These are phyloP conservation scores for Cyrtorhinus lividipennis DNA, from an alignment of 1,140 invertebrate genomes.

Conservation along the genomic window DNA sequence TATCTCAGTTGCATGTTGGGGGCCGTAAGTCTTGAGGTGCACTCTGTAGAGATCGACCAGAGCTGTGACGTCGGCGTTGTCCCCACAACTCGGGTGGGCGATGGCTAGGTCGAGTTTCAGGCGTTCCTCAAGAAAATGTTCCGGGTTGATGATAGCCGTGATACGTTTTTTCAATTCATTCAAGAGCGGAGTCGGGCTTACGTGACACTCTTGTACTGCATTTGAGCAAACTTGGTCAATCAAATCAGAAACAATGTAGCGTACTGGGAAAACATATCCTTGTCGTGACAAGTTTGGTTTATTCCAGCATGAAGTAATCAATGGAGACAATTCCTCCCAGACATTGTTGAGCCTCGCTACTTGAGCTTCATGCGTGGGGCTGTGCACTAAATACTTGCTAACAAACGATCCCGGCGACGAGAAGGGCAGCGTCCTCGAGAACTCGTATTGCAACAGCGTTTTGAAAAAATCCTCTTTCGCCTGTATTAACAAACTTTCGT, in stretches of 20 bases:
- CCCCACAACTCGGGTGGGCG: too few relatives aligned
- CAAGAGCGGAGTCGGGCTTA: not conserved
- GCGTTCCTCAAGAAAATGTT: not conserved
- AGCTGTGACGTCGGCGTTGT: too few relatives aligned
- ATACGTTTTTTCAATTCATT: not conserved
- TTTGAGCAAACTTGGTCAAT: not conserved
- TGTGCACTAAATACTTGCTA: not conserved
- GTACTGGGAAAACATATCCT: not conserved
- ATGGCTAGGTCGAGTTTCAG: not conserved
- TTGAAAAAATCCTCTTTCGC: slow-evolving; percentile 4
- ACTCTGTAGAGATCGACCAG: too few relatives aligned
- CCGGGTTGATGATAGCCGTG: not conserved
- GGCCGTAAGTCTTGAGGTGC: too few relatives aligned
- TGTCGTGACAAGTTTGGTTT: not conserved
- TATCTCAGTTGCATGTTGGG: too few relatives aligned
- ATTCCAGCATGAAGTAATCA: not conserved
- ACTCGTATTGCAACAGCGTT: not conserved
- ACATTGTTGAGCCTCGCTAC: not conserved
- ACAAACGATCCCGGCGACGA: not conserved
- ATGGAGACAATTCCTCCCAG: too few relatives aligned
- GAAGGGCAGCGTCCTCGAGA: not conserved
- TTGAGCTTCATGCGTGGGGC: not conserved
- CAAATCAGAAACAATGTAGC: not conserved
- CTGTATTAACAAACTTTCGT: not conserved
- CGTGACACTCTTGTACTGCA: too few relatives aligned